Evolutionary conservation across 2,888 invertebrate genomes (phyloP).

Genomic region (Beris morrisii): DNA sequence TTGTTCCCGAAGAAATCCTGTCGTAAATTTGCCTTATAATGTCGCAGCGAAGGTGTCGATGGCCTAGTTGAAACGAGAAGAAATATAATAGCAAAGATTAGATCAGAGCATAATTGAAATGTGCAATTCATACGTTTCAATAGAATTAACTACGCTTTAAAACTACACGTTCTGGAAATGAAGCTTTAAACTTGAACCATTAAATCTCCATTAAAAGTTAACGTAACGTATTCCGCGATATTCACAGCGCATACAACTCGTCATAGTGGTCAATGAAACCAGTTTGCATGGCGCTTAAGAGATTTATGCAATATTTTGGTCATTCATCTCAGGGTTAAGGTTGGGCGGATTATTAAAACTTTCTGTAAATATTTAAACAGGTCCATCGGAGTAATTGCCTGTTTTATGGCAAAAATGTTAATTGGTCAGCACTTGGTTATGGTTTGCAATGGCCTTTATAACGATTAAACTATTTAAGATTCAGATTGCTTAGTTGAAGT

Average conservation of each 20-base stretch:
- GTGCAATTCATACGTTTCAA: not conserved
- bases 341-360: not conserved
- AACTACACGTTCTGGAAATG: not conserved
- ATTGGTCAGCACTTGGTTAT: too few relatives aligned
- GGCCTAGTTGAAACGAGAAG: conserved; percentile 53
- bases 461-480: too few relatives aligned
- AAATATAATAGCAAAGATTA: not conserved
- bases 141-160: not conserved
- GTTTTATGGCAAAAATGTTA: too few relatives aligned
- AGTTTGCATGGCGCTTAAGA: conserved; percentile 1
- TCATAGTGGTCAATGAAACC: not conserved
- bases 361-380: too few relatives aligned
- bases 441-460: too few relatives aligned
- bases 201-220: too few relatives aligned
- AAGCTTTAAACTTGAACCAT: not conserved
- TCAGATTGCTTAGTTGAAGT: too few relatives aligned
- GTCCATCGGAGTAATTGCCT: too few relatives aligned
- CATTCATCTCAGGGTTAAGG: conserved; percentile 23
- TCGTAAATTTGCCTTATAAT: conserved; percentile 70
- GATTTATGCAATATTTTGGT: not conserved
- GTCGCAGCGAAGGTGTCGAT: conserved; percentile 71
- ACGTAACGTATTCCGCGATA: too few relatives aligned
- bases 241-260: too few relatives aligned
- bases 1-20: conserved; percentile 72
- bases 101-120: conserved; percentile 1